Base-by-base conservation (phyloP, 2,888 invertebrate genomes). In the Ennomos erosarius region DNA sequence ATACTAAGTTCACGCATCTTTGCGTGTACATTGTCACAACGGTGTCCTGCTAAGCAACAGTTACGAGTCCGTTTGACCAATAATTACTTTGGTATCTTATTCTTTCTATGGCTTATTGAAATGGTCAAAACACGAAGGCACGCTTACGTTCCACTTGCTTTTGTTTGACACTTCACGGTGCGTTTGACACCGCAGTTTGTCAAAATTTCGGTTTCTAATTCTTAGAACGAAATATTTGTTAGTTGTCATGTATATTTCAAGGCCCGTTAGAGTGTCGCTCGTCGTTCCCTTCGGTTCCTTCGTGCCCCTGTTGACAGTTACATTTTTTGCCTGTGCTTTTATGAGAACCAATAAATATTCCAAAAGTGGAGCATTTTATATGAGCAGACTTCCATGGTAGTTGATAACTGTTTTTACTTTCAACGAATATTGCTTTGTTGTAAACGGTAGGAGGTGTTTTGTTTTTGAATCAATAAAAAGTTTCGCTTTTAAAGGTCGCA, bases 151-250 rank as follows among this genome's bases (percentile, higher is more conserved):
- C 79, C 79, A 73, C 79, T 75, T 71, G 74, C 75, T 70, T 78
- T 87, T 87, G 87, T 88, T 67, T 62, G 54, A 52, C 68, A 68
- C 71, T 74, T 69, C 74, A 84, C 77, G 82, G 74, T 75, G 70
- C 69, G 82, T 83, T 81, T 72, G 71, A 82, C 84, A 88, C 90
- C 91, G 78, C 91, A 91, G 84, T 88, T 82, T 84, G 91, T 90
- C 89, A 88, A 90, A 89, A 90, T 90, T 84, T 91, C 85, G 90
- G 91, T 91, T 90, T 88, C 81, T 67, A 75, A 82, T 90, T 92
- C 91, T 85, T 62, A 77, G 91, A 91, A 91, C 68, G 69, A 3
- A 2, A 16, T 72, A 76, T 79, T 88, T 82, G 85, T 85, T 71
- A 76, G 68, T 80, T 84, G 83, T 82, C 82, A 73, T 76, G 74